phyloP scores from a whole-genome alignment of 2,888 invertebrate species.

The Dione juno region DNA sequence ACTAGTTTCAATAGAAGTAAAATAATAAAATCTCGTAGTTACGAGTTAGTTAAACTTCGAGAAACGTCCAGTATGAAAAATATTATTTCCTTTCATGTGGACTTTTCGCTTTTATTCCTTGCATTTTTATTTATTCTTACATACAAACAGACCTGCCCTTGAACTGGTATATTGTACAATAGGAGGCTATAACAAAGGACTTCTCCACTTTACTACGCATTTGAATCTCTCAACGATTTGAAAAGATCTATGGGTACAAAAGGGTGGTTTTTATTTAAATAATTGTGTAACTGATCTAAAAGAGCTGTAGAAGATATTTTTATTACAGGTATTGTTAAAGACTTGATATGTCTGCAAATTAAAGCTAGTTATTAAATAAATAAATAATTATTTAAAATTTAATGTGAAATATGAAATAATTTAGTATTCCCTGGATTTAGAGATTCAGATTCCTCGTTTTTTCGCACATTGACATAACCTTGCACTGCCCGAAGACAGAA shows the following conservation, averaged over 20 bases:
- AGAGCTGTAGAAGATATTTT: not conserved
- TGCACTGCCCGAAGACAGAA: no score
- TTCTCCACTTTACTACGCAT: conserved; percentile 20
- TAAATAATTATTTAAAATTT: not conserved
- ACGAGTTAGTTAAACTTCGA: not conserved
- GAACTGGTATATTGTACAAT: conserved; percentile 27
- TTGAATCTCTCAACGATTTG: conserved; percentile 22
- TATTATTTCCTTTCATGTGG: conserved; percentile 14
- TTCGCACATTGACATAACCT: no score
- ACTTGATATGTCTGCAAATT: not conserved
- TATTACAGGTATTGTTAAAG: not conserved
- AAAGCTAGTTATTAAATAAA: not conserved
- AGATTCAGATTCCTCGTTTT: no score
- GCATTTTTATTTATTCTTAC: conserved; percentile 10
- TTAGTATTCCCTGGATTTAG: no score
- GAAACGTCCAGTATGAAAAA: conserved; percentile 6
- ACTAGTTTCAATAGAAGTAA: not conserved
- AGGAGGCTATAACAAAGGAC: conserved; percentile 26
- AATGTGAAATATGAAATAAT: no score
- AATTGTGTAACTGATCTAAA: not conserved
- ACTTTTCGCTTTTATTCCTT: conserved; percentile 14
- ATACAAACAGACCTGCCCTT: conserved; percentile 20
- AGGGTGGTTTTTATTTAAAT: not conserved
- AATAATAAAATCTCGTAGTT: conserved; percentile 1
- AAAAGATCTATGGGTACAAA: conserved; percentile 23